Percentiles rank a stretch among this genome's conserved stretches.
phyloP scores from a whole-genome alignment of 2,113 vertebrate genomes.

The Sarotherodon lohbergeri region DNA sequence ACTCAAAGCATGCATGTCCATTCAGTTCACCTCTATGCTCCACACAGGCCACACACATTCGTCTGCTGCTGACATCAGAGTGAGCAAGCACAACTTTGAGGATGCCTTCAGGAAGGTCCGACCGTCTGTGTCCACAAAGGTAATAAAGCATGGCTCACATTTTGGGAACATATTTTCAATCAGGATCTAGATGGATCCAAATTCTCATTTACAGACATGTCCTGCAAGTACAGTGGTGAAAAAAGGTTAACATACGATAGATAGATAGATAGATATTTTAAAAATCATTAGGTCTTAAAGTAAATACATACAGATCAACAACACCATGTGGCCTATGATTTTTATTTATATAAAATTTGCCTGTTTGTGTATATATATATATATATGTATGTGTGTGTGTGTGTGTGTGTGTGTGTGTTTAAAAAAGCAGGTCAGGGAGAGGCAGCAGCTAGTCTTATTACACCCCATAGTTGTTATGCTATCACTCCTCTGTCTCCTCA shows the following conservation, averaged over 20 bases:
- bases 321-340: background rate
- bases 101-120: constrained; percentile 87
- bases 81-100: constrained; percentile 83
- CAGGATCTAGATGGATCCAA: background rate
- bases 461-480: background rate
- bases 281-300: background rate
- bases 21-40: background rate
- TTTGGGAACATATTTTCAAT: background rate
- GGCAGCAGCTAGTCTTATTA: background rate
- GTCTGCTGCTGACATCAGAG: constrained; percentile 68
- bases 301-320: background rate
- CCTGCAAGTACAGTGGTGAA: background rate
- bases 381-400: rapidly evolving
- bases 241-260: background rate
- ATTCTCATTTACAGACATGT: background rate
- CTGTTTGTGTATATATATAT: background rate
- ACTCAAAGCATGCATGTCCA: background rate
- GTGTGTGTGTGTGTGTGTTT: too few relatives aligned
- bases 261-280: too few relatives aligned
- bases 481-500: background rate
- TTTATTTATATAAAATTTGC: background rate
- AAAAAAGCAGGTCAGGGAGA: background rate
- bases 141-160: constrained; percentile 41
- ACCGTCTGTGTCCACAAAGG: constrained; percentile 87
- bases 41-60: constrained; percentile 22